These are phyloP conservation scores for Salarias fasciatus DNA, from an alignment of 2,797 vertebrate species.

Conservation along the genomic window DNA sequence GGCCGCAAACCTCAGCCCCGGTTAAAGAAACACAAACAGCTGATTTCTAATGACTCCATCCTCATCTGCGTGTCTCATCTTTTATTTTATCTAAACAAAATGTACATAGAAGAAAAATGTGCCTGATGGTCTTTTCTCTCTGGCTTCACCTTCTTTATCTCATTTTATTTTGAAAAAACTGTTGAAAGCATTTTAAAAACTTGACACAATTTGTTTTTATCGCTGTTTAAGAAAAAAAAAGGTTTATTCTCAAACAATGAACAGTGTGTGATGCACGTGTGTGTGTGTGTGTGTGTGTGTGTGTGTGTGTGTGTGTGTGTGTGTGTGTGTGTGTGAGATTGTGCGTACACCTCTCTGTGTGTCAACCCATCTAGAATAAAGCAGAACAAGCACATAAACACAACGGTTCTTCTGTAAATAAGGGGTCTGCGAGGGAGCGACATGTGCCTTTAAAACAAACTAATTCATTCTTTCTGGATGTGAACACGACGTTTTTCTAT, in stretches of 20 bases:
- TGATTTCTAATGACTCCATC: conserved; percentile 1
- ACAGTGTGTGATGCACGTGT: conserved; percentile 16
- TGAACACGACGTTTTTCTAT: conserved; percentile 76
- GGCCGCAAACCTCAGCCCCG: no score
- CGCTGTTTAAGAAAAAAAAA: conserved; percentile 41
- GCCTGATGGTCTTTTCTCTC: conserved; percentile 49
- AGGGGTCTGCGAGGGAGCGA: conserved; percentile 49
- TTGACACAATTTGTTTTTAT: conserved; percentile 43
- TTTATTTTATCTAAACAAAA: conserved; percentile 13
- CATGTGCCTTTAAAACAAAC: conserved; percentile 78
- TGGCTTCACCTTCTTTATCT: conserved; percentile 33
- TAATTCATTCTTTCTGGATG: conserved; percentile 54
- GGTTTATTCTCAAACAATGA: conserved; percentile 24
- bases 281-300: conserved; percentile 10
- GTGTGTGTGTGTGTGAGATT: conserved; percentile 19
- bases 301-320: conserved; percentile 13
- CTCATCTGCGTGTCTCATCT: conserved; percentile 2
- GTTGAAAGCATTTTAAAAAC: conserved; percentile 46
- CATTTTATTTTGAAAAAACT: conserved; percentile 30
- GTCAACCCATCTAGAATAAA: conserved; percentile 10
- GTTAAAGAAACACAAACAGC: neutral
- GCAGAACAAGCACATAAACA: conserved; percentile 15
- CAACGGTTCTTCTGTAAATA: conserved; percentile 55
- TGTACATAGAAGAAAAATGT: conserved; percentile 56
- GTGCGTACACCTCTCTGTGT: conserved; percentile 55